Evolutionary conservation across 2,888 invertebrate genomes (phyloP).

Genomic region (Sphaerophoria taeniata): DNA sequence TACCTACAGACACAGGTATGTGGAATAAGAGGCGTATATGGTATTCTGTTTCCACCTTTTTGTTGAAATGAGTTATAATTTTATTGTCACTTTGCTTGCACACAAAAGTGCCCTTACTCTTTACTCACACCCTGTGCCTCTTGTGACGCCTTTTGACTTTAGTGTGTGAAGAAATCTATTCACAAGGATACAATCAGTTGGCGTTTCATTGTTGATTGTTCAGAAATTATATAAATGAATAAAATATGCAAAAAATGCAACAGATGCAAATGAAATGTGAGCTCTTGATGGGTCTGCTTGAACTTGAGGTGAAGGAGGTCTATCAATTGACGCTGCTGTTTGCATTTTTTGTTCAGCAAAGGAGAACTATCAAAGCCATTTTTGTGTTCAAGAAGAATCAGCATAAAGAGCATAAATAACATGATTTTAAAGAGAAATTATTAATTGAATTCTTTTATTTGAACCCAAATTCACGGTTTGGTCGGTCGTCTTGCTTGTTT

Average conservation of each 20-base stretch:
- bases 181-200: slow-evolving; percentile 62
- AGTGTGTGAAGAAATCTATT: slow-evolving; percentile 51
- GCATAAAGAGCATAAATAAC: slow-evolving; percentile 60
- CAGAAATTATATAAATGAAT: no score
- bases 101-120: slow-evolving; percentile 15
- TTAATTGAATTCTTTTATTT: slow-evolving; percentile 59
- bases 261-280: slow-evolving; percentile 60
- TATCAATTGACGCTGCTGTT: background rate
- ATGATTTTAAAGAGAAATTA: slow-evolving; percentile 72
- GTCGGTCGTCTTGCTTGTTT: no score
- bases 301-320: background rate
- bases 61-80: slow-evolving; percentile 37
- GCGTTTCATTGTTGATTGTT: no score
- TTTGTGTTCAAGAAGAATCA: slow-evolving; percentile 43
- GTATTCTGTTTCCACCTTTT: slow-evolving; percentile 31
- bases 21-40: slow-evolving; percentile 8
- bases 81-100: slow-evolving; percentile 35
- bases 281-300: background rate
- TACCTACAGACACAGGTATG: background rate
- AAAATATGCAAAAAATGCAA: slow-evolving; percentile 53
- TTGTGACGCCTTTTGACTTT: no score
- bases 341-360: slow-evolving; percentile 42
- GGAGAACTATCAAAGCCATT: slow-evolving; percentile 5
- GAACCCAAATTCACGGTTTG: slow-evolving; percentile 3
- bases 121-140: no score